Percentiles rank a stretch among this genome's conserved stretches.
Conservation (phyloP, 2,113 vertebrate species). For the Trochalopteron elliotii region DNA sequence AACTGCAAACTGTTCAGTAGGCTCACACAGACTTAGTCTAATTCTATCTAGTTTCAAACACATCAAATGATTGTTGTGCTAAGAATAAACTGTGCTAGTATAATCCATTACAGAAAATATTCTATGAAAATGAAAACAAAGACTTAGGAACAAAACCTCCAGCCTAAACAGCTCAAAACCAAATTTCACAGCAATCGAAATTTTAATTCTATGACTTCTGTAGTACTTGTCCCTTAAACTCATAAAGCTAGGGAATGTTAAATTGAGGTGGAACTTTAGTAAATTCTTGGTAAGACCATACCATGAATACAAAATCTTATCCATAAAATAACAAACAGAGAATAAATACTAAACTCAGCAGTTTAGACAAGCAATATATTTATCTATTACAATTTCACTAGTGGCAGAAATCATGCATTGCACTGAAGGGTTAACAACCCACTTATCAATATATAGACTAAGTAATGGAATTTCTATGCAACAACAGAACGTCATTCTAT, state of each 20-base stretch:
- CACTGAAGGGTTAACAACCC: not conserved
- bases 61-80: not conserved
- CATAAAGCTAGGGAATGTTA: not conserved
- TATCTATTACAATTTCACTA: not conserved
- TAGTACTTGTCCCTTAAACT: not conserved
- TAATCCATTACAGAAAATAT: not conserved
- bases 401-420: not conserved
- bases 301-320: not conserved
- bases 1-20: not conserved
- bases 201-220: not conserved
- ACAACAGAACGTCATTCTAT: not conserved
- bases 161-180: not conserved
- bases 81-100: not conserved
- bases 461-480: not conserved
- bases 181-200: not conserved
- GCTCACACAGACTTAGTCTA: not conserved
- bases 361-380: not conserved
- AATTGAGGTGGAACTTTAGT: not conserved
- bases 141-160: not conserved
- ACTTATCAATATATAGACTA: not conserved
- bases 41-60: not conserved
- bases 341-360: not conserved
- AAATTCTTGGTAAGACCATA: not conserved
- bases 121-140: not conserved
- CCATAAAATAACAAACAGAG: not conserved